These are phyloP conservation scores for Tetragonula clypearis DNA, from an alignment of 1,140 invertebrate genomes.

Conservation along the genomic window DNA sequence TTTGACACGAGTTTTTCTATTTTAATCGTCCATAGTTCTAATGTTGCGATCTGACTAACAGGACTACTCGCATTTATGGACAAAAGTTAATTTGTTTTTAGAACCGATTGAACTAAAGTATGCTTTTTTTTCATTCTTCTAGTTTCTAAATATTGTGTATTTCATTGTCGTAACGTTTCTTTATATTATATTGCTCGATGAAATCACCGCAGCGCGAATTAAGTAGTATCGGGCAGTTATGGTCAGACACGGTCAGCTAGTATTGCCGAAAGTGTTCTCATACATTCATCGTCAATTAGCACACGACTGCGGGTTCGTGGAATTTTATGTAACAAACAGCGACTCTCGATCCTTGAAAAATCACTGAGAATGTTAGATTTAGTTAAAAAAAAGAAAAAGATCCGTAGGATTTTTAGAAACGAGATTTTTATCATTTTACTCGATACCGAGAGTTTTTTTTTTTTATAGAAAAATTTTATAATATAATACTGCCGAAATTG, in stretches of 20 bases:
- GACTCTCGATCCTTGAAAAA: not conserved
- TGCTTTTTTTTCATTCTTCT: not conserved
- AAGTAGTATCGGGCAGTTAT: not conserved
- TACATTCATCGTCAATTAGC: not conserved
- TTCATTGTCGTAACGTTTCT: not conserved
- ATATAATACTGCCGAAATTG: too few relatives aligned
- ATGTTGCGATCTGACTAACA: too few relatives aligned
- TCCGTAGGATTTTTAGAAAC: not conserved
- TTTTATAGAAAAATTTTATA: too few relatives aligned
- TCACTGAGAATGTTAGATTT: not conserved
- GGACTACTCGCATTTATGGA: not conserved
- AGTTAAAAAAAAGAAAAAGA: not conserved
- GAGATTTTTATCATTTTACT: not conserved
- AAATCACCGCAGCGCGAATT: not conserved
- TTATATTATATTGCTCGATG: not conserved
- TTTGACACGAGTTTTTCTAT: too few relatives aligned
- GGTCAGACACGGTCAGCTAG: constrained; percentile 16
- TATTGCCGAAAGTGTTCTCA: constrained; percentile 39
- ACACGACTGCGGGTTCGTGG: constrained; percentile 30
- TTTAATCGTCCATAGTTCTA: too few relatives aligned
- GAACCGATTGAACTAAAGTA: not conserved
- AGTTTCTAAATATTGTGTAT: not conserved
- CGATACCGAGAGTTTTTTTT: not conserved
- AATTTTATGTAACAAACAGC: not conserved
- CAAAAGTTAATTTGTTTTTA: not conserved